Base-by-base conservation (phyloP, 1,140 invertebrate species). In the Sinonovacula constricta region DNA sequence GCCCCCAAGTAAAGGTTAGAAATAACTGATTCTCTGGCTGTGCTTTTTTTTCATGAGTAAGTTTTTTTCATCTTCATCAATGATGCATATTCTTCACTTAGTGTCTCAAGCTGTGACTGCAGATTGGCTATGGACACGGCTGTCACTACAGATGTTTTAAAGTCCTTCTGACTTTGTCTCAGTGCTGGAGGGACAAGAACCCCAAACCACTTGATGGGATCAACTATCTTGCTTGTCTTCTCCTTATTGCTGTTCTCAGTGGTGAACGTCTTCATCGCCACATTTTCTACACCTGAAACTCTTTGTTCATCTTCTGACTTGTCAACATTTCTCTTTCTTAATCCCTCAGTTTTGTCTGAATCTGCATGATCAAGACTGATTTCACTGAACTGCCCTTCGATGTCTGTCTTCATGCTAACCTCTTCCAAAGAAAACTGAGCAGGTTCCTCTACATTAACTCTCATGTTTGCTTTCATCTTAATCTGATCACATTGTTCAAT, bases 141-240 rank as follows among this genome's bases (percentile, higher is more conserved):
- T 14, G 22, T 62, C 5, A 74, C 62, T 7, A 79, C 49, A 45
- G 63, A 60, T 34, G 62, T 56, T 33, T 75, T 71, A 57, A 86
- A 86, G 39, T 66, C 51, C 10, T 24, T 26, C 54, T 87, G 85
- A 57, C 84, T 81, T 54, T 86, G 84, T 36, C 80, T 67, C 3
- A 87, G 49, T 31, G 79, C 28, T 53, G 80, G 84, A 5, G 85
- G 84, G n/a, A 87, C 85, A 30, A 87, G 67, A 12, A 86, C 78
- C 3, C 85, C 85, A 82, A 87, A 87, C 84, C 84, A 84, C 36
- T 69, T 80, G 14, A 87, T n/a, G 7, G 85, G 85, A 71, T 87
- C 85, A 30, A 33, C 15, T n/a, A n/a, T n/a, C n/a, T n/a, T n/a
- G n/a, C n/a, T n/a, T 22, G 3, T n/a, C n/a, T 15, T 39, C 10